Conservation (phyloP, 2,797 vertebrate species). For the Poecilia picta region DNA sequence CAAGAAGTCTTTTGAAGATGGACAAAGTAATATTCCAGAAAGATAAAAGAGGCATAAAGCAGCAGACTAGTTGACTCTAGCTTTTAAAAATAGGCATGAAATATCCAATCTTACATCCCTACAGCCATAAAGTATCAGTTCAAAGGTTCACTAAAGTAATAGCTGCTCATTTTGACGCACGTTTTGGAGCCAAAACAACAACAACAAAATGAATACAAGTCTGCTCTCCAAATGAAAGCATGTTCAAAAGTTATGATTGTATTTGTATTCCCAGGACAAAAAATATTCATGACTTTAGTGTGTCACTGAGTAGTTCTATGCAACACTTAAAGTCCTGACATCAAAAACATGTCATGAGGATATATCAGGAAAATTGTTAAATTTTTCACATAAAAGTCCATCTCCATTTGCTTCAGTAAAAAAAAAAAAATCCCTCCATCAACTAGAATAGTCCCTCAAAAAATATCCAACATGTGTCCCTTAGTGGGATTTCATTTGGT, state of each 20-base stretch:
- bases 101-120: not conserved
- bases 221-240: not conserved
- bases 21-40: not conserved
- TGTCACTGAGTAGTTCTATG: not conserved
- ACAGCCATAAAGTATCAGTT: not conserved
- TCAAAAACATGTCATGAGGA: not conserved
- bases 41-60: not conserved
- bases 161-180: not conserved
- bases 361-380: not conserved
- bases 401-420: not conserved
- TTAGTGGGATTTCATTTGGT: not conserved
- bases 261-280: not conserved
- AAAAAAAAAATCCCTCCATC: not conserved
- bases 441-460: not conserved
- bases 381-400: not conserved
- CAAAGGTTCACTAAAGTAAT: not conserved
- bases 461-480: not conserved
- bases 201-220: not conserved
- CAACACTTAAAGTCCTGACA: not conserved
- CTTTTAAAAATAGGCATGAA: conserved; percentile 1
- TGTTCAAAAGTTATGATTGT: not conserved
- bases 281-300: not conserved
- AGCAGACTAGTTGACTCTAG: not conserved
- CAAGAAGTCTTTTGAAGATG: not conserved
- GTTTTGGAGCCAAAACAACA: not conserved